These are phyloP conservation scores for Caenorhabditis elegans DNA, from an alignment of 1,140 invertebrate species.

Conservation along the genomic window DNA sequence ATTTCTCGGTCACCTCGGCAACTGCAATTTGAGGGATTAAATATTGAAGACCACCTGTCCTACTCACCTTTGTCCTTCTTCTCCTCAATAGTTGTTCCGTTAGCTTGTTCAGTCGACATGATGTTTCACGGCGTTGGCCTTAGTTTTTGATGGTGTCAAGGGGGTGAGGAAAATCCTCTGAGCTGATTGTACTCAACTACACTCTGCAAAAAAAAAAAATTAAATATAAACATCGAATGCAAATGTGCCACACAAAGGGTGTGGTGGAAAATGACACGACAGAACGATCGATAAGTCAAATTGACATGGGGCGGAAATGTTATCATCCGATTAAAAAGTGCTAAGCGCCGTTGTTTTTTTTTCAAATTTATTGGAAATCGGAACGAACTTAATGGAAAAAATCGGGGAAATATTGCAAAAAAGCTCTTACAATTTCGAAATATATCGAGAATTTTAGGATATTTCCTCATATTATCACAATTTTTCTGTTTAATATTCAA, in stretches of 20 bases:
- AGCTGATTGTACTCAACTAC: slow-evolving; percentile 20
- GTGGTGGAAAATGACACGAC: background rate
- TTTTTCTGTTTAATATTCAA: too few relatives aligned
- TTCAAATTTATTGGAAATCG: background rate
- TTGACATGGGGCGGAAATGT: background rate
- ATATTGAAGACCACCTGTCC: too few relatives aligned
- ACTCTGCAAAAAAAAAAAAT: background rate
- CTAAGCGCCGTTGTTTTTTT: too few relatives aligned
- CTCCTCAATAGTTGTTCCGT: background rate
- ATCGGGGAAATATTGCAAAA: too few relatives aligned
- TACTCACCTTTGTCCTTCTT: slow-evolving; percentile 4
- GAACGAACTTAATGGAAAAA: background rate
- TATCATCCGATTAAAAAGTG: background rate
- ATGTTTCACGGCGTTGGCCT: slow-evolving; percentile 25
- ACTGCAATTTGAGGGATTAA: background rate
- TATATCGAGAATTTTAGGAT: too few relatives aligned
- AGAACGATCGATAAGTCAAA: background rate
- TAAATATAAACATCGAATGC: background rate
- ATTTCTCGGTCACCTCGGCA: slow-evolving; percentile 24
- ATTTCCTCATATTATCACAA: too few relatives aligned
- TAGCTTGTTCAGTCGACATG: slow-evolving; percentile 22
- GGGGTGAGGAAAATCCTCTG: slow-evolving; percentile 30
- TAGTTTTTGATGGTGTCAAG: slow-evolving; percentile 22
- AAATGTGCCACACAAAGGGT: background rate
- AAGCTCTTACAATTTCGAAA: too few relatives aligned